Conservation (phyloP, 2,113 vertebrate genomes). For the Sander lucioperca region DNA sequence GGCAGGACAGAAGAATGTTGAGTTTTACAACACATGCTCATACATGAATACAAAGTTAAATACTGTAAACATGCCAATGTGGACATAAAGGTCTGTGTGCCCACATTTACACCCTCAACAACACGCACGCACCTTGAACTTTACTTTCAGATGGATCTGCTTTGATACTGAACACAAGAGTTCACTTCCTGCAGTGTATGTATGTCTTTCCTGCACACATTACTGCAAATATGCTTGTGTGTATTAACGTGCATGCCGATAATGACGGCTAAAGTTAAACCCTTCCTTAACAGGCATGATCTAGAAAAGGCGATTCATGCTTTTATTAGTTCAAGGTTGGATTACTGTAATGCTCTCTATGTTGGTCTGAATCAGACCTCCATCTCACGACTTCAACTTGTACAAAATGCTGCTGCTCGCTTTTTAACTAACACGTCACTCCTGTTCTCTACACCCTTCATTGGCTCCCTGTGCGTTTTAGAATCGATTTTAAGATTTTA, state of each 20-base stretch:
- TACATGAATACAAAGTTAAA: conserved; percentile 2
- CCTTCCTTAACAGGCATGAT: too few relatives aligned
- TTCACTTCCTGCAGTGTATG: not conserved
- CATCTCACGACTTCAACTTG: too few relatives aligned
- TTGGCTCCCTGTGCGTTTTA: too few relatives aligned
- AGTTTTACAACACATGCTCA: conserved; percentile 3
- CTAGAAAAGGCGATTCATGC: too few relatives aligned
- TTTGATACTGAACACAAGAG: not conserved
- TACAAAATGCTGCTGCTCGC: too few relatives aligned
- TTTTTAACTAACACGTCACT: too few relatives aligned
- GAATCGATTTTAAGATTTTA: too few relatives aligned
- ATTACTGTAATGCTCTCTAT: too few relatives aligned
- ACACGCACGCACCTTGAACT: conserved; percentile 4
- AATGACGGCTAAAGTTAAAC: too few relatives aligned
- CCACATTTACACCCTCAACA: not conserved
- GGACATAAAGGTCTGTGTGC: not conserved
- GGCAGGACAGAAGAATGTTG: conserved; percentile 7
- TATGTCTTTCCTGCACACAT: not conserved
- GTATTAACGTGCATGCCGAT: not conserved
- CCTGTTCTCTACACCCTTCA: too few relatives aligned
- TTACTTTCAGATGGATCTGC: not conserved
- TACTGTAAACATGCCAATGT: conserved; percentile 2
- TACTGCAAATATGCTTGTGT: not conserved
- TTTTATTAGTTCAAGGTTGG: too few relatives aligned
- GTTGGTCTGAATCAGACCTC: too few relatives aligned